Evolutionary conservation across 30 jellyfish, hydroid and myxozoan genomes (phyloP), one percentile per base, ranked within the genome.

Genomic region (Phacellophora camtschatica): DNA sequence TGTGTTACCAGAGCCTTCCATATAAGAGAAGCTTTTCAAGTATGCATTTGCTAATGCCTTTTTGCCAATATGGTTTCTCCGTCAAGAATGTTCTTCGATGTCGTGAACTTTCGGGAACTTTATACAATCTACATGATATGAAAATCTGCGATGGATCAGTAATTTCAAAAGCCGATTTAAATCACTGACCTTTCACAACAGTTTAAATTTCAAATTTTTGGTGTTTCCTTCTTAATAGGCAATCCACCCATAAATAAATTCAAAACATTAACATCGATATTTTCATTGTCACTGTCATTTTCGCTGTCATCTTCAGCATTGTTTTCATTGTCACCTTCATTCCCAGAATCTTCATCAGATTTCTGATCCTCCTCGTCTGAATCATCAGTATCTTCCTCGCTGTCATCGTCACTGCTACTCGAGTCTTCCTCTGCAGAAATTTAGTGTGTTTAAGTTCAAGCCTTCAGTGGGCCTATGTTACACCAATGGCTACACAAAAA

Each of bases 191-290:
- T n/a, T n/a, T n/a, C n/a, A n/a, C n/a, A n/a, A n/a, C n/a, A n/a
- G n/a, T n/a, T n/a, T n/a, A n/a, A n/a, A n/a, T n/a, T n/a, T n/a
- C n/a, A n/a, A n/a, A n/a, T n/a, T n/a, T n/a, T n/a, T n/a, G n/a
- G n/a, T n/a, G n/a, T 66, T 13, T 37, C 10, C 65, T 63, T 85
- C 37, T 39, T 63, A 4, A 85, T 64, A 48, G 81, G 79, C n/a
- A 86, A 76, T 33, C 96, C 96, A 22, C 96, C 92, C 25, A 78
- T 49, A 16, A 87, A 33, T 20, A 87, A 39, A 50, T 87, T 87
- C 56, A 87, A 74, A 49, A 77, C 78, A 35, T 82, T 37, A 12
- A 87, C 94, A 39, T 77, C 94, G 34, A 78, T 57, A 34, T 71
- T 69, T 0, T 77, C 88, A 46, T 55, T 88, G 61, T 71, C 86